Conservation (phyloP, 1,140 invertebrate genomes). For the Amyelois transitella region DNA sequence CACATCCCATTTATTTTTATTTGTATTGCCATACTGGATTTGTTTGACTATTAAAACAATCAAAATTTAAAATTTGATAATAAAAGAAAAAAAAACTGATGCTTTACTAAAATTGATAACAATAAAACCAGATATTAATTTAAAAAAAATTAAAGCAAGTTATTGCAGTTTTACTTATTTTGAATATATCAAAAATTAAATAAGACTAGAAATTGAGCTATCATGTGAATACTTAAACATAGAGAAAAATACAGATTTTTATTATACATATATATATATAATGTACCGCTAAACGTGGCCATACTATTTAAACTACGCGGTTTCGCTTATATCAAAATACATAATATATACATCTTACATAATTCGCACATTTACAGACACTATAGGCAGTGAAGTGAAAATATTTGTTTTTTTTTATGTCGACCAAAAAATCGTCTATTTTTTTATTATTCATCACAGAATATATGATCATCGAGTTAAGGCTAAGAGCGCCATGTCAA, state of each 20-base stretch:
- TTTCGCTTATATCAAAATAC: too few relatives aligned
- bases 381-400: background rate
- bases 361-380: background rate
- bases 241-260: constrained; percentile 14
- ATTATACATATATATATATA: too few relatives aligned
- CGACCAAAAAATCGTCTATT: too few relatives aligned
- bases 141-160: constrained; percentile 3
- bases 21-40: too few relatives aligned
- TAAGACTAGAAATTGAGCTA: constrained; percentile 48
- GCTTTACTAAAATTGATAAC: background rate
- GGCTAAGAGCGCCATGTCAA: too few relatives aligned
- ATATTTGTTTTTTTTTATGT: too few relatives aligned
- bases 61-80: background rate
- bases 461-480: too few relatives aligned
- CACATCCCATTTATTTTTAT: too few relatives aligned
- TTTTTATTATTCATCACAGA: too few relatives aligned
- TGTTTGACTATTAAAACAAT: too few relatives aligned
- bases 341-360: constrained; percentile 13
- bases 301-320: constrained; percentile 8
- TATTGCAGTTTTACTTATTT: background rate
- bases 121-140: background rate
- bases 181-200: constrained; percentile 11
- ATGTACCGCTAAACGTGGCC: constrained; percentile 21
- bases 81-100: background rate
- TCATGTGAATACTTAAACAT: constrained; percentile 24